Evolutionary conservation across 2,888 invertebrate species (phyloP).

Genomic region (Amiota mariae): DNA sequence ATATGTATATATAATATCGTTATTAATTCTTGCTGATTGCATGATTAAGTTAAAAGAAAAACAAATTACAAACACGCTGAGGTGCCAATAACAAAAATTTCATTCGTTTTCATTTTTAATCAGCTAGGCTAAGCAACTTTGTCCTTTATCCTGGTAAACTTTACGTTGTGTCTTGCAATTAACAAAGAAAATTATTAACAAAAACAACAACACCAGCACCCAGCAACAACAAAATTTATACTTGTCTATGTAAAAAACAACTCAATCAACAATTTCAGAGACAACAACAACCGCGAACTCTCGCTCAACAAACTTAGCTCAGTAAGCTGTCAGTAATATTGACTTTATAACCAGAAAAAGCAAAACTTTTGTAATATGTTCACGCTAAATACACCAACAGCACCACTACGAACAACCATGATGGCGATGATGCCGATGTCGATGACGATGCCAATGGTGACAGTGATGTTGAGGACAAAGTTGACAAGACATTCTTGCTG

Average conservation of each 20-base stretch:
- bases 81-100: not conserved
- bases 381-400: not conserved
- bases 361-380: constrained; percentile 19
- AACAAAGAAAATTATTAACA: not conserved
- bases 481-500: not conserved
- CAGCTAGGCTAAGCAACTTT: not conserved
- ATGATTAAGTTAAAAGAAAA: too few relatives aligned
- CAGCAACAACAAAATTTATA: too few relatives aligned
- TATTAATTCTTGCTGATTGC: too few relatives aligned
- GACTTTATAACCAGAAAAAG: constrained; percentile 20
- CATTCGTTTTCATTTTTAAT: too few relatives aligned
- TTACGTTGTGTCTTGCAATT: not conserved
- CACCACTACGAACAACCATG: not conserved
- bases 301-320: not conserved
- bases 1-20: too few relatives aligned
- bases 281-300: not conserved
- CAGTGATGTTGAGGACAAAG: not conserved
- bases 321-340: constrained; percentile 15
- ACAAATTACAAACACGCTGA: too few relatives aligned
- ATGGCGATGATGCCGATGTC: not conserved
- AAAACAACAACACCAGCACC: not conserved
- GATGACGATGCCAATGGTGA: not conserved
- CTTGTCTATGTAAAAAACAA: not conserved
- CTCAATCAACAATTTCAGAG: constrained; percentile 2
- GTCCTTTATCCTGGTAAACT: too few relatives aligned